Percentiles rank a stretch among this genome's conserved stretches.
Evolutionary conservation across 1,140 invertebrate genomes (phyloP).

Genomic region (Drosophila micromelanica): DNA sequence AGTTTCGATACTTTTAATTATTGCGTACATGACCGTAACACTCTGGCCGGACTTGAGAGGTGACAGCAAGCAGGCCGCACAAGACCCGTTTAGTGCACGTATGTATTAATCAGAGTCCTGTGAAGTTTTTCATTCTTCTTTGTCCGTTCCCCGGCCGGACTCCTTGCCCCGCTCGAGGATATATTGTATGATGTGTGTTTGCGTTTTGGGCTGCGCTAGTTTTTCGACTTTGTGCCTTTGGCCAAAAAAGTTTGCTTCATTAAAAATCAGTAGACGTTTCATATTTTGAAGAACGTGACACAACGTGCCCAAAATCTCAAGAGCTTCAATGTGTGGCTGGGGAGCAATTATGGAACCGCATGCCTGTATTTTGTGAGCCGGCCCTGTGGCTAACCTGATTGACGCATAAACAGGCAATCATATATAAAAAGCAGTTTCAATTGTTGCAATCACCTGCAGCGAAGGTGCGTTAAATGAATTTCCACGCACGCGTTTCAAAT

Average conservation of each 20-base stretch:
- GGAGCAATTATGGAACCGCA: constrained; percentile 55
- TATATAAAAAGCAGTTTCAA: constrained; percentile 63
- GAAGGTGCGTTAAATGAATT: constrained; percentile 66
- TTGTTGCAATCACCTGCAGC: constrained; percentile 62
- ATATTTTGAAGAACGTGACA: constrained; percentile 83
- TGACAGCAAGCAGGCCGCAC: constrained; percentile 28
- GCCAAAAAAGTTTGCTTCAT: constrained; percentile 71
- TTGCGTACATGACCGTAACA: constrained; percentile 82
- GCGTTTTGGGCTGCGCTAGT: constrained; percentile 38
- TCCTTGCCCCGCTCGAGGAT: background rate
- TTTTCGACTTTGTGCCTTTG: constrained; percentile 45
- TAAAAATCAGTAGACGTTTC: constrained; percentile 82
- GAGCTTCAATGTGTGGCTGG: constrained; percentile 14
- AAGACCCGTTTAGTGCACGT: constrained; percentile 66
- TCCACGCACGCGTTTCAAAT: constrained; percentile 77
- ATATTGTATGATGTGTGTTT: constrained; percentile 5
- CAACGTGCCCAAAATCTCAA: constrained; percentile 62
- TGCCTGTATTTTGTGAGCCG: constrained; percentile 11
- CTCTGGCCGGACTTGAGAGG: constrained; percentile 74
- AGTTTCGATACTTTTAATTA: constrained; percentile 83
- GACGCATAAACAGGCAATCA: constrained; percentile 80
- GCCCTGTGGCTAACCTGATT: constrained; percentile 59
- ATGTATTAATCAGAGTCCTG: constrained; percentile 75
- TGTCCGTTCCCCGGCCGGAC: background rate
- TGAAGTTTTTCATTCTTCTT: constrained; percentile 57